phyloP scores from a whole-genome alignment of 1,140 invertebrate genomes.

The Dendrolimus punctatus region DNA sequence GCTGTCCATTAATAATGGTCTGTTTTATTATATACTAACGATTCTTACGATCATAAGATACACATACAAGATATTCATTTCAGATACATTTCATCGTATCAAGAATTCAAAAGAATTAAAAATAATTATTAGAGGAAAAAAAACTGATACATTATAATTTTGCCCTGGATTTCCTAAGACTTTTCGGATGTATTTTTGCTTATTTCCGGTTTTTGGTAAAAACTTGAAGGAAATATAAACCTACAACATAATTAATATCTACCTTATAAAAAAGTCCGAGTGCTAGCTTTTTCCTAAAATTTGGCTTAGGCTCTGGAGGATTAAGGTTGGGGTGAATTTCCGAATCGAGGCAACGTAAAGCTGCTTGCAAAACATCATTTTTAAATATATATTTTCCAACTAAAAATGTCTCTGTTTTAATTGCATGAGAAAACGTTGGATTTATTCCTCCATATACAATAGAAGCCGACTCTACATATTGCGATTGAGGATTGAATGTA shows the following conservation, averaged over 20 bases:
- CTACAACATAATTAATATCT: constrained; percentile 11
- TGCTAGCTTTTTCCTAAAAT: constrained; percentile 75
- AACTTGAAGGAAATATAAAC: no score
- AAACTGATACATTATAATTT: no score
- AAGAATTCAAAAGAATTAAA: no score
- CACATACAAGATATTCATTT: no score
- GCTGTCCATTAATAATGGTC: no score
- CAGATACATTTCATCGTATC: no score
- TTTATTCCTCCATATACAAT: constrained; percentile 76
- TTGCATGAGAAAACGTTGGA: constrained; percentile 78
- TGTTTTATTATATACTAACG: no score
- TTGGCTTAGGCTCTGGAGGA: constrained; percentile 74
- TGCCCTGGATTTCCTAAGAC: no score
- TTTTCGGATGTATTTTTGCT: no score
- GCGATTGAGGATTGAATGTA: constrained; percentile 62
- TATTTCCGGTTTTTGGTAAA: no score
- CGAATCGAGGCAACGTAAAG: constrained; percentile 69
- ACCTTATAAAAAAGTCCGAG: constrained; percentile 81
- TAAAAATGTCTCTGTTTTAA: constrained; percentile 76
- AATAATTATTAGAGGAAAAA: no score
- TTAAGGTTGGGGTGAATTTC: constrained; percentile 76
- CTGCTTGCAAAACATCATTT: constrained; percentile 63
- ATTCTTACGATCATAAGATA: no score
- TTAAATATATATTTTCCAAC: constrained; percentile 66
- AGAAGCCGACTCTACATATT: constrained; percentile 57